A percentile compares a stretch with the other conserved stretches of the same genome.
These are phyloP conservation scores for Laterallus jamaicensis DNA, from an alignment of 2,113 vertebrate species.

Conservation along the genomic window DNA sequence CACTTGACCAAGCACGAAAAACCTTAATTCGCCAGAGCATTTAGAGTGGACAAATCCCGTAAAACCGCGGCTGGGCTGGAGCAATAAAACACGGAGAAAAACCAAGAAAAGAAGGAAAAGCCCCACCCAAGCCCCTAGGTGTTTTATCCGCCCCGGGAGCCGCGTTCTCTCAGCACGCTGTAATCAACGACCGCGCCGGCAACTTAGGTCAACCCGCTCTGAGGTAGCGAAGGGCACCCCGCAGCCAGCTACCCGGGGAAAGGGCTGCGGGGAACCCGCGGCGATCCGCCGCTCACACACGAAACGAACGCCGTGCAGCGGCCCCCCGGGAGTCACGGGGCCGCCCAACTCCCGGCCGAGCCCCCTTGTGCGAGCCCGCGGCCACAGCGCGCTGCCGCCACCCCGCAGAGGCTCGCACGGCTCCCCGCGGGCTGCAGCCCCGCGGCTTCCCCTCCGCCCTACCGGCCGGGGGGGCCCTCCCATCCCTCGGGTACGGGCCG, in stretches of 20 bases:
- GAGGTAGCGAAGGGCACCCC: not conserved
- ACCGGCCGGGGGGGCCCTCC: not conserved
- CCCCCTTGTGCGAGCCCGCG: not conserved
- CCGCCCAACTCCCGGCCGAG: not conserved
- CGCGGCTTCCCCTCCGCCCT: not conserved
- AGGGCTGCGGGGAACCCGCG: not conserved
- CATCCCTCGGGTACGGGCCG: fast-evolving
- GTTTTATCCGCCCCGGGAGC: not conserved
- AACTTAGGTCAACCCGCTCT: not conserved
- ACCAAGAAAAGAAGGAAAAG: too few species aligned
- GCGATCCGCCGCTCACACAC: not conserved
- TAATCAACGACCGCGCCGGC: not conserved
- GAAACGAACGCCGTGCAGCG: not conserved
- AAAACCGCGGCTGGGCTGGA: not conserved
- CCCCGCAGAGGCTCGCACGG: not conserved
- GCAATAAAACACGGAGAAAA: fast-evolving
- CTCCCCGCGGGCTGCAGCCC: not conserved
- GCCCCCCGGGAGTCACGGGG: not conserved
- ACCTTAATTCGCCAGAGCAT: too few species aligned
- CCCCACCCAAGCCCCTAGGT: too few species aligned
- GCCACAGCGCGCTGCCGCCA: not conserved
- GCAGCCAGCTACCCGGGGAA: not conserved
- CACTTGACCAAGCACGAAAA: not conserved
- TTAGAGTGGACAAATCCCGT: not conserved
- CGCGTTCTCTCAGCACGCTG: fast-evolving